Evolutionary conservation across 2,888 invertebrate genomes (phyloP).

Genomic region (Caenorhabditis angaria): DNA sequence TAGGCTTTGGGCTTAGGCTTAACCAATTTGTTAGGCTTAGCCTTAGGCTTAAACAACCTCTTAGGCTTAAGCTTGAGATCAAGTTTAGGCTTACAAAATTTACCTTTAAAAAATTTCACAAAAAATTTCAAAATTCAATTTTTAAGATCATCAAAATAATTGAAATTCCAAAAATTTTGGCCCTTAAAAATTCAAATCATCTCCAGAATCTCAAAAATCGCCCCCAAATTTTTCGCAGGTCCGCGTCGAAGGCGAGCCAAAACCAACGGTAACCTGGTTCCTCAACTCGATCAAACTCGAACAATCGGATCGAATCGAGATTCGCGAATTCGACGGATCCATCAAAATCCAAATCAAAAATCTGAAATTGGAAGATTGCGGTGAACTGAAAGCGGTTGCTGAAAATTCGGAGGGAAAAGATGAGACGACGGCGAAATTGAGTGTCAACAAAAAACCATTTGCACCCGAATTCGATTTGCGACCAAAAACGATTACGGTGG

Average conservation of each 20-base stretch:
- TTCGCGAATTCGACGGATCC: conserved; percentile 69
- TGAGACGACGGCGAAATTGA: conserved; percentile 36
- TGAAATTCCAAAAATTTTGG: too few species aligned
- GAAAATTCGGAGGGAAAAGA: conserved; percentile 71
- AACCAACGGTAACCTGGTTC: conserved; percentile 65
- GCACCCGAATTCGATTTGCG: conserved; percentile 45
- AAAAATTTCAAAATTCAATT: too few species aligned
- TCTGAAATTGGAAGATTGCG: conserved; percentile 61
- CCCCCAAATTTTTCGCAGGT: conserved; percentile 18
- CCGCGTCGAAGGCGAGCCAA: conserved; percentile 69
- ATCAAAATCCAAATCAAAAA: conserved; percentile 64
- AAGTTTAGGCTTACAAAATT: too few species aligned
- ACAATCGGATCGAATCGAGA: conserved; percentile 59
- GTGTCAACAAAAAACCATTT: conserved; percentile 49
- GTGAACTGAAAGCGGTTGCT: conserved; percentile 71
- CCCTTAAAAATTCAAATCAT: conserved; percentile 1
- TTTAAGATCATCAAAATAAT: too few species aligned
- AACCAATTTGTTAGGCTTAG: too few species aligned
- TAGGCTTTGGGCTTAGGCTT: too few species aligned
- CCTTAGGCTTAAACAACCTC: too few species aligned
- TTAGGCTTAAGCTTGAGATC: too few species aligned
- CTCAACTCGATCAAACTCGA: conserved; percentile 63
- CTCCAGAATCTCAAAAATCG: not conserved
- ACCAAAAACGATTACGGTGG: conserved; percentile 56
- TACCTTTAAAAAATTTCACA: too few species aligned